Conservation (phyloP, 2,888 invertebrate species). For the Drosophila prolongata region DNA sequence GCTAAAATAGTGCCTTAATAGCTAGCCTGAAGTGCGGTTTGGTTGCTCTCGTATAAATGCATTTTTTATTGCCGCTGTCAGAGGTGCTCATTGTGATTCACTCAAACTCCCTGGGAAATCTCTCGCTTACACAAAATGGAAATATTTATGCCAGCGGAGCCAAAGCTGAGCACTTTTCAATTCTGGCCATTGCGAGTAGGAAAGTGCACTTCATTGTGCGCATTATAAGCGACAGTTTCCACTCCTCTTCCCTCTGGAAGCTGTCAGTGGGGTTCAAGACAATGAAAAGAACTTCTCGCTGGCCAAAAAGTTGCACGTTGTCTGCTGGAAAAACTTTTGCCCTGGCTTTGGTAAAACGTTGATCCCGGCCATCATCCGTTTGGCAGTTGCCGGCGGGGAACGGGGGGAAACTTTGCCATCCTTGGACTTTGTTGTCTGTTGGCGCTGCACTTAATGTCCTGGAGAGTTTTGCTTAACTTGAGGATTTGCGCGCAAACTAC, state of each 20-base stretch:
- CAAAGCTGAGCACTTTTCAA: conserved; percentile 64
- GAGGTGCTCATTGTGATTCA: conserved; percentile 27
- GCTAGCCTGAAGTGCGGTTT: not conserved
- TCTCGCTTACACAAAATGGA: conserved; percentile 37
- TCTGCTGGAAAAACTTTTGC: conserved; percentile 59
- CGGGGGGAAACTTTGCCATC: conserved; percentile 42
- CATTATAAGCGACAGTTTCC: conserved; percentile 77
- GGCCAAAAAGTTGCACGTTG: conserved; percentile 75
- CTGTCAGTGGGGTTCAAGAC: conserved; percentile 69
- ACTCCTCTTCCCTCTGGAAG: conserved; percentile 20
- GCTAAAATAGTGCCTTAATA: too few relatives aligned
- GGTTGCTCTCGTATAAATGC: conserved; percentile 19
- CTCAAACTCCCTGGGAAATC: conserved; percentile 25
- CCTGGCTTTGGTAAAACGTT: conserved; percentile 76
- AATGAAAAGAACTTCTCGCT: conserved; percentile 75
- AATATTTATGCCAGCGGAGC: conserved; percentile 36
- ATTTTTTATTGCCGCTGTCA: conserved; percentile 42
- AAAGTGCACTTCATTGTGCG: conserved; percentile 83
- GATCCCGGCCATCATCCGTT: conserved; percentile 80
- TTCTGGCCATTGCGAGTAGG: conserved; percentile 70
- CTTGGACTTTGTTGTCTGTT: conserved; percentile 60
- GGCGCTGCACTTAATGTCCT: conserved; percentile 73
- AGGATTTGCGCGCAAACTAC: conserved; percentile 82
- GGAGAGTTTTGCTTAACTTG: conserved; percentile 64
- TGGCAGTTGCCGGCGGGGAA: conserved; percentile 55